Base-by-base conservation (phyloP, 2,113 vertebrate species). In the Odocoileus hemionus region DNA sequence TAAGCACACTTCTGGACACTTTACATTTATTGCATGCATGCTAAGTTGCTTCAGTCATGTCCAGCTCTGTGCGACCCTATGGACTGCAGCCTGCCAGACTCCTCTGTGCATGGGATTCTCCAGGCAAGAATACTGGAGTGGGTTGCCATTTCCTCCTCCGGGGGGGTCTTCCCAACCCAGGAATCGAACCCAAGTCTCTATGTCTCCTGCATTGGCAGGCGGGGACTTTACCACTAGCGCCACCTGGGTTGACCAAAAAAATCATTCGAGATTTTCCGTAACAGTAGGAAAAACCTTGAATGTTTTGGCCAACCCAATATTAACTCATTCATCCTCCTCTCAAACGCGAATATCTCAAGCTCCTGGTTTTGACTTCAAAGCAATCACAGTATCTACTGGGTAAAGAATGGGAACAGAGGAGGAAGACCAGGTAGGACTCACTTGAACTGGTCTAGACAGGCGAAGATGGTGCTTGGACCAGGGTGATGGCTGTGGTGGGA, bases 311-410 rank as follows among this genome's bases (percentile, higher is more conserved):
- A 76, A 76, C 36, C 12, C 36, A 1, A 0, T 57, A 39, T 57
- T 26, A 57, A 57, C 23, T 45, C 91, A 12, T 54, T 67, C 47
- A 7, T 36, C 26, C 10, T 45, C 61, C 28, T 26, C 19, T 67
- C 79, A 67, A 5, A 43, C 0, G 8, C 28, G n/a, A 92, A 52
- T 54, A 10, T 33, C 57, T 80, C n/a, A 52, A 54, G 45, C 13
- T 61, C 57, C 23, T 88, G 45, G 26, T 86, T 86, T 78, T 52
- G 33, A 61, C 58, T 85, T 86, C 91, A 86, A 50, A 93, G 36
- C 30, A 74, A 28, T 61, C 33, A 9, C 43, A 60, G 25, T 21
- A n/a, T 67, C 52, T 57, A 3, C 26, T 36, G 45, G 17, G 19
- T 25, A 52, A 13, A 78, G 33, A 36, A 60, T 39, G 43, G 45